phyloP scores from a whole-genome alignment of 2,797 vertebrate species.

The Huso huso region DNA sequence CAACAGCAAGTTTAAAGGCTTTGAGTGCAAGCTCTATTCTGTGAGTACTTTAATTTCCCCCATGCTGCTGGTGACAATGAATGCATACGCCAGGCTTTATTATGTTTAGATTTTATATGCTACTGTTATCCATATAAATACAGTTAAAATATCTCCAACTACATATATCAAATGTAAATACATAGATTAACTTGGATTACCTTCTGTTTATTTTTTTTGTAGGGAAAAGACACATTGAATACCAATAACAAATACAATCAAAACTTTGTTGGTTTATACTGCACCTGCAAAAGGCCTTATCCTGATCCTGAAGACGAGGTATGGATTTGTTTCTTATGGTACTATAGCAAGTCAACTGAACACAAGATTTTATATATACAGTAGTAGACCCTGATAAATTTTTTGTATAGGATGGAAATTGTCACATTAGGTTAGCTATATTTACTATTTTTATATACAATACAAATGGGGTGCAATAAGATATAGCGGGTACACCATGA shows the following conservation, averaged over 20 bases:
- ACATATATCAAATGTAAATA: too few relatives aligned
- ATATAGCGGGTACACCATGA: too few relatives aligned
- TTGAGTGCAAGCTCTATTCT: conserved; percentile 75
- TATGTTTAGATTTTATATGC: too few relatives aligned
- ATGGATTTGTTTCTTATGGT: conserved; percentile 24
- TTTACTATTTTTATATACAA: too few relatives aligned
- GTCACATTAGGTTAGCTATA: too few relatives aligned
- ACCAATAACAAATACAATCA: conserved; percentile 85
- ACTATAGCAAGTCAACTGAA: neutral
- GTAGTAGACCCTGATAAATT: neutral
- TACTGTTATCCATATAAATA: too few relatives aligned
- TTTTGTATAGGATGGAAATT: neutral
- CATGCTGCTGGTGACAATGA: neutral
- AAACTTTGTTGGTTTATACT: conserved; percentile 92
- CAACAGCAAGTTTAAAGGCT: conserved; percentile 78
- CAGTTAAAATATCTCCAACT: too few relatives aligned
- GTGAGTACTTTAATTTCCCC: conserved; percentile 54
- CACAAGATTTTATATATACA: neutral
- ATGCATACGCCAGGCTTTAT: too few relatives aligned
- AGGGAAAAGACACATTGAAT: conserved; percentile 85
- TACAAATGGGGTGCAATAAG: too few relatives aligned
- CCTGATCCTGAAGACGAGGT: conserved; percentile 96
- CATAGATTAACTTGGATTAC: neutral
- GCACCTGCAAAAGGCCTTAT: conserved; percentile 84
- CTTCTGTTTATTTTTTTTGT: conserved; percentile 23